Conservation (phyloP, 1,140 invertebrate species). For the Nymphalis io region DNA sequence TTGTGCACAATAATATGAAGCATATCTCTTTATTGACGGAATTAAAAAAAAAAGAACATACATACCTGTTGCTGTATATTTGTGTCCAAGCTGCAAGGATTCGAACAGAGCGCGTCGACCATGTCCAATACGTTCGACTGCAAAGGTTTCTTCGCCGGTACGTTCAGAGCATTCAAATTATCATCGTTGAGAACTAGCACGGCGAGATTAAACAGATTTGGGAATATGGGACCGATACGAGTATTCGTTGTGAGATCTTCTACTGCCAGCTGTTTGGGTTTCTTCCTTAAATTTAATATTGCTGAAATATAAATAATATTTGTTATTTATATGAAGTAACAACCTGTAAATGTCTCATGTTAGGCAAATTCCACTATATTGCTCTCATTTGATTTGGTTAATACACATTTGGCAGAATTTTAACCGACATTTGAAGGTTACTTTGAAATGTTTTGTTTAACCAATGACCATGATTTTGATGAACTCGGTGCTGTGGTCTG, state of each 20-base stretch:
- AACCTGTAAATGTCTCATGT: neutral
- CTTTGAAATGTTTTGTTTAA: too few species aligned
- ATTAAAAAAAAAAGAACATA: too few species aligned
- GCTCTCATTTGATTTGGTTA: too few species aligned
- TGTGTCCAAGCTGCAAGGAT: slow-evolving; percentile 76
- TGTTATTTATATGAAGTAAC: slow-evolving; percentile 1
- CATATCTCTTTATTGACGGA: too few species aligned
- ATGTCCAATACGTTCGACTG: slow-evolving; percentile 76
- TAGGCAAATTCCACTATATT: too few species aligned
- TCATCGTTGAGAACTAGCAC: slow-evolving; percentile 76
- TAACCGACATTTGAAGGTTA: too few species aligned
- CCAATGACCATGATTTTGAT: too few species aligned
- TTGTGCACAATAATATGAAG: too few species aligned
- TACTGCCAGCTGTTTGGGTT: slow-evolving; percentile 72
- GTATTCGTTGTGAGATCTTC: slow-evolving; percentile 75
- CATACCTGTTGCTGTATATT: slow-evolving; percentile 77
- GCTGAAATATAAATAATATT: slow-evolving; percentile 56
- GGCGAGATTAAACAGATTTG: slow-evolving; percentile 76
- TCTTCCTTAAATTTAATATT: slow-evolving; percentile 72
- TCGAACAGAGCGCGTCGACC: slow-evolving; percentile 75
- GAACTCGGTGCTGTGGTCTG: too few species aligned
- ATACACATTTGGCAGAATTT: too few species aligned
- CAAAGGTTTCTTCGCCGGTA: slow-evolving; percentile 69
- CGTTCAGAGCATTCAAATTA: slow-evolving; percentile 71
- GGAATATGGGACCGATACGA: slow-evolving; percentile 76